Conservation (phyloP, 2,113 vertebrate species). For the Sceloporus undulatus region DNA sequence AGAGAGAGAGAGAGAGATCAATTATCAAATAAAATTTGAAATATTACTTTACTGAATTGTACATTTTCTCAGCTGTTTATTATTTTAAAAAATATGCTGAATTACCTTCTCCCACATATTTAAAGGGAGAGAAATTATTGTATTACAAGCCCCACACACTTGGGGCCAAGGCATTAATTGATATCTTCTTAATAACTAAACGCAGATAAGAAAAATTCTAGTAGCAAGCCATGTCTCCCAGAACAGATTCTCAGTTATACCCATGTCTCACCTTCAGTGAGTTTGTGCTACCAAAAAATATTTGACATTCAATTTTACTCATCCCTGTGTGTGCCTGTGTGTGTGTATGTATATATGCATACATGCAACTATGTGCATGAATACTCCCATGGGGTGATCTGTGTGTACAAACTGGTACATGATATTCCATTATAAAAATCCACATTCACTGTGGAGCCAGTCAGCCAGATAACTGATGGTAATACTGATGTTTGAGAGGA, state of each 20-base stretch:
- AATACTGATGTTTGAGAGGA: not conserved
- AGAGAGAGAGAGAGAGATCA: constrained; percentile 46
- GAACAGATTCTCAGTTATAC: constrained; percentile 2
- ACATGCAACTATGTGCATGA: not conserved
- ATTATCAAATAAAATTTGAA: constrained; percentile 41
- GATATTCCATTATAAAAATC: not conserved
- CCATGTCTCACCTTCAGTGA: not conserved
- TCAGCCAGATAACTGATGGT: not conserved
- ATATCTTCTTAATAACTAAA: constrained; percentile 20
- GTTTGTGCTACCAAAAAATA: not conserved
- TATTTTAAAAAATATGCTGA: constrained; percentile 21
- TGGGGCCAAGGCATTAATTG: constrained; percentile 51
- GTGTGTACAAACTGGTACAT: not conserved
- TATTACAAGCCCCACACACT: not conserved
- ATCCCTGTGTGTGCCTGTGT: not conserved
- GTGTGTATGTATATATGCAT: not conserved
- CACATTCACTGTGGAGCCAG: not conserved
- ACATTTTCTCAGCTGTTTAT: constrained; percentile 47
- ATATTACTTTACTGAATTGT: not conserved
- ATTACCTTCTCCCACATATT: not conserved
- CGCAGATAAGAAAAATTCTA: not conserved
- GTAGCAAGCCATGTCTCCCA: not conserved
- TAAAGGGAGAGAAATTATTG: constrained; percentile 53
- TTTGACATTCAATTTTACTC: not conserved
- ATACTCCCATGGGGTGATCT: not conserved